These are phyloP conservation scores for Ptiloglossa arizonensis DNA, from an alignment of 1,140 invertebrate genomes.

Conservation along the genomic window DNA sequence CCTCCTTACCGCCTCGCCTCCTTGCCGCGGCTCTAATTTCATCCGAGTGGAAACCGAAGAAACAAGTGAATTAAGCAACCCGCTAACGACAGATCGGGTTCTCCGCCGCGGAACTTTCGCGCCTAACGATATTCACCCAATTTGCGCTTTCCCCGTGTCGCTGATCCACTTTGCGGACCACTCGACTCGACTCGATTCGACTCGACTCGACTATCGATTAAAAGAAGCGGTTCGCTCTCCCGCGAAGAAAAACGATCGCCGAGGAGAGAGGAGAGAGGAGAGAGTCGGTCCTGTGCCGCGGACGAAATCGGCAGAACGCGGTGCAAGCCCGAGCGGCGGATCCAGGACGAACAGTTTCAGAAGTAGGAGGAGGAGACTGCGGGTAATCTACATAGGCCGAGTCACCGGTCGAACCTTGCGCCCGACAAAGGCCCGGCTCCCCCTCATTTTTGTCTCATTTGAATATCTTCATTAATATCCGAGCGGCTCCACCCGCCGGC, in stretches of 20 bases:
- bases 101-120: constrained; percentile 35
- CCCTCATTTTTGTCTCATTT: constrained; percentile 76
- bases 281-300: too few species aligned
- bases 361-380: constrained; percentile 29
- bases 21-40: constrained; percentile 74
- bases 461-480: constrained; percentile 79
- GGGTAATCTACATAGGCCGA: constrained; percentile 74
- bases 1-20: constrained; percentile 3
- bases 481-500: constrained; percentile 58
- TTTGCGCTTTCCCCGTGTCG: constrained; percentile 54
- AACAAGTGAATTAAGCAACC: constrained; percentile 79
- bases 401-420: constrained; percentile 65
- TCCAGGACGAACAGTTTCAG: constrained; percentile 56
- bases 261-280: too few species aligned
- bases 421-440: constrained; percentile 69
- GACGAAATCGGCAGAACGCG: constrained; percentile 38
- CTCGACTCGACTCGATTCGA: background rate
- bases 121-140: constrained; percentile 62
- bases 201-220: constrained; percentile 18
- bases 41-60: constrained; percentile 78
- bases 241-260: too few species aligned
- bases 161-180: constrained; percentile 54
- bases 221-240: too few species aligned
- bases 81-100: constrained; percentile 78
- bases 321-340: constrained; percentile 47